A percentile compares a stretch with the other conserved stretches of the same genome.
Conservation (phyloP, 2,888 invertebrate species). For the Alviniconcha strummeri region DNA sequence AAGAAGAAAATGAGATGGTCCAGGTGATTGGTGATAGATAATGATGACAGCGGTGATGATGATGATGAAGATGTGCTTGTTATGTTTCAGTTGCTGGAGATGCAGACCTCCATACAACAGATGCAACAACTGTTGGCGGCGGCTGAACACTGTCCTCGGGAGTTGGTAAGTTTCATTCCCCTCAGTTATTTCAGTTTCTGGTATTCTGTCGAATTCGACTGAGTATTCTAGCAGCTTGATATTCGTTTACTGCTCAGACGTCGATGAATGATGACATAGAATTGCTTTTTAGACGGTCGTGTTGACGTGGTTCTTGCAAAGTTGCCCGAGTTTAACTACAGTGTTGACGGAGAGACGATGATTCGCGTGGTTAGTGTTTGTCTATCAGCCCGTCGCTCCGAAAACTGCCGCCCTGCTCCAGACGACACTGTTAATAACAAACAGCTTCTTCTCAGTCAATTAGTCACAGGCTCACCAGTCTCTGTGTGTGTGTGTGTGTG, state of each 20-base stretch:
- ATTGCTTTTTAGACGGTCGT: not conserved
- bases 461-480: too few relatives aligned
- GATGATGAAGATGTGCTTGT: too few relatives aligned
- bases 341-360: too few relatives aligned
- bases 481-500: too few relatives aligned
- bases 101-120: slow-evolving; percentile 35
- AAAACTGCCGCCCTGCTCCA: too few relatives aligned
- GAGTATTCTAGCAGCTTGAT: too few relatives aligned
- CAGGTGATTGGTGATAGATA: not conserved
- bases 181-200: not conserved
- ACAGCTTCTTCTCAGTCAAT: too few relatives aligned
- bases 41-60: not conserved
- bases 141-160: slow-evolving; percentile 34
- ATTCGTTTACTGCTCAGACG: not conserved
- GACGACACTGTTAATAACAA: too few relatives aligned
- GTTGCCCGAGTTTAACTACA: too few relatives aligned
- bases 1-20: not conserved
- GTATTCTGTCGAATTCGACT: not conserved
- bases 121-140: slow-evolving; percentile 39
- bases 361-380: too few relatives aligned
- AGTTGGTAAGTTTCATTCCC: slow-evolving; percentile 29
- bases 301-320: too few relatives aligned
- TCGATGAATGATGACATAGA: not conserved
- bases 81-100: slow-evolving; percentile 31
- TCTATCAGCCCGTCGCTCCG: too few relatives aligned